These are phyloP conservation scores for Eudasyphora cyanicolor DNA, from an alignment of 2,888 invertebrate genomes.

Conservation along the genomic window DNA sequence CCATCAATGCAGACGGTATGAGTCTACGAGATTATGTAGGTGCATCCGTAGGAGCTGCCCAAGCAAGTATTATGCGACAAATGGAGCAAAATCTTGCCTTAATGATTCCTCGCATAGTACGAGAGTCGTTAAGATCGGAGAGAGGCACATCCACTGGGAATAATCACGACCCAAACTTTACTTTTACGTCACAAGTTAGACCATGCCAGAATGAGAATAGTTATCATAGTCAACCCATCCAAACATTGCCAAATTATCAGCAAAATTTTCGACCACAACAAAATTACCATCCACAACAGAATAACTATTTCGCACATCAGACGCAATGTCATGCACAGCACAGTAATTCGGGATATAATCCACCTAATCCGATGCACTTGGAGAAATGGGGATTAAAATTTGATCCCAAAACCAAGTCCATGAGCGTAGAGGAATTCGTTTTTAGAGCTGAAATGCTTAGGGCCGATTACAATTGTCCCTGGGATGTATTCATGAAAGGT, in stretches of 20 bases:
- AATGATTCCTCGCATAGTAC: constrained; percentile 11
- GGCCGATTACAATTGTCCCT: constrained; percentile 8
- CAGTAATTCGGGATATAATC: neutral
- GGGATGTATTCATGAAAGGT: constrained; percentile 14
- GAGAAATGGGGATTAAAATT: constrained; percentile 26
- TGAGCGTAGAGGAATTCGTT: too few relatives aligned
- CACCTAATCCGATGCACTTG: neutral
- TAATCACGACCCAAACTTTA: neutral
- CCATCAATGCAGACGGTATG: neutral
- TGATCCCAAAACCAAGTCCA: neutral
- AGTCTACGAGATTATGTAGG: neutral
- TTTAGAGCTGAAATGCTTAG: neutral
- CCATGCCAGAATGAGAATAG: neutral
- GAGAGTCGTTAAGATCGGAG: neutral
- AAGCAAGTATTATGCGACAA: neutral
- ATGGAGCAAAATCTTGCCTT: neutral
- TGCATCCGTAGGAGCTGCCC: neutral
- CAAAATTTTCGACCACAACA: neutral
- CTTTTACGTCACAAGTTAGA: neutral
- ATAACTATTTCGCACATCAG: neutral
- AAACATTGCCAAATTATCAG: neutral
- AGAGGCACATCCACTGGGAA: neutral
- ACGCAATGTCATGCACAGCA: neutral
- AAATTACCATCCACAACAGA: neutral
- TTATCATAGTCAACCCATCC: neutral